Percentiles rank a stretch among this genome's conserved stretches.
phyloP scores from a whole-genome alignment of 2,888 invertebrate genomes.

The Rambutsinella grinnellia region DNA sequence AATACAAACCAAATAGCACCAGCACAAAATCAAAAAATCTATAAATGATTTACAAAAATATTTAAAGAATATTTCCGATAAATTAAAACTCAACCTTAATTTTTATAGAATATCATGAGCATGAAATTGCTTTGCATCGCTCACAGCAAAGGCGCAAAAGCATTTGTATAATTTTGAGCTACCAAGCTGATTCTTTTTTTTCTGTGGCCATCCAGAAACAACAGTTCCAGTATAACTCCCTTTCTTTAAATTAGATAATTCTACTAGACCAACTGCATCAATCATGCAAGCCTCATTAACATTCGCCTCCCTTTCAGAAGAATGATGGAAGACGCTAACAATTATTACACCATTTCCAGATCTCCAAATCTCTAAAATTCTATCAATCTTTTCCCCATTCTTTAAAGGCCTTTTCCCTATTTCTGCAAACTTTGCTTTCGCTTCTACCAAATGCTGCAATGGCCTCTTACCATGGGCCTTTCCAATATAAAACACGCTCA shows the following conservation, averaged over 20 bases:
- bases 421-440: conserved; percentile 50
- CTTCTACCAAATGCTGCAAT: conserved; percentile 80
- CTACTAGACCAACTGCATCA: conserved; percentile 78
- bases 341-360: conserved; percentile 88
- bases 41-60: no score
- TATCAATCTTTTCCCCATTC: conserved; percentile 76
- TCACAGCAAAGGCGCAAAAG: conserved; percentile 59
- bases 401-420: conserved; percentile 66
- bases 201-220: conserved; percentile 57
- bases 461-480: conserved; percentile 93
- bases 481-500: conserved; percentile 94
- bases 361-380: conserved; percentile 90
- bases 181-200: conserved; percentile 64
- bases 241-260: conserved; percentile 60
- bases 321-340: conserved; percentile 90
- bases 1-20: no score
- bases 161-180: conserved; percentile 54
- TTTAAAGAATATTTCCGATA: no score
- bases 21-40: no score
- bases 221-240: conserved; percentile 59
- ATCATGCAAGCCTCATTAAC: conserved; percentile 96
- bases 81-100: no score
- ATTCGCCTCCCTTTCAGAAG: conserved; percentile 91
- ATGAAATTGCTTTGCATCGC: conserved; percentile 51
- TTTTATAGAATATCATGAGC: conserved; percentile 57